These are phyloP conservation scores for Pterocles orientalis DNA, from an alignment of 2,113 vertebrate species.

Conservation along the genomic window DNA sequence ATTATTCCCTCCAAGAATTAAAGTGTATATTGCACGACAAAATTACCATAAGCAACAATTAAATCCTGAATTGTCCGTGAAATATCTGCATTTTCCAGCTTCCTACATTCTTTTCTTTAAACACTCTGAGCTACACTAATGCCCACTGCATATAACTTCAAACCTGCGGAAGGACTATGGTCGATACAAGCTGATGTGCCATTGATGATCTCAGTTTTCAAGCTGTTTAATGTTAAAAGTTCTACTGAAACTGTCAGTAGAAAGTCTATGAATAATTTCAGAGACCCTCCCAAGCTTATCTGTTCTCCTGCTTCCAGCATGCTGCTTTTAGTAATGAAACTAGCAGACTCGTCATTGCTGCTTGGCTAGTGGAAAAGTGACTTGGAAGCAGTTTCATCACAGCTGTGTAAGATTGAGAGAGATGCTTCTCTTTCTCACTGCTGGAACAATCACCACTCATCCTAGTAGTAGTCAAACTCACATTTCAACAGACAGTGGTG, in stretches of 20 bases:
- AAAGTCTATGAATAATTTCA: constrained; percentile 38
- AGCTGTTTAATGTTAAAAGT: constrained; percentile 47
- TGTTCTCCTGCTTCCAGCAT: neutral
- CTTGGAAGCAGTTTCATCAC: neutral
- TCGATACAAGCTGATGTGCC: constrained; percentile 1
- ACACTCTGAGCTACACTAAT: neutral
- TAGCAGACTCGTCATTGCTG: neutral
- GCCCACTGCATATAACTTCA: neutral
- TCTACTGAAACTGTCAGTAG: constrained; percentile 6
- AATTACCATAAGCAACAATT: constrained; percentile 3
- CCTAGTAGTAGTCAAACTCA: rapidly evolving
- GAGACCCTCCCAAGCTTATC: constrained; percentile 22
- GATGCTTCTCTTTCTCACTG: neutral
- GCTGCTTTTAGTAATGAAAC: neutral
- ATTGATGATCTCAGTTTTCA: constrained; percentile 36
- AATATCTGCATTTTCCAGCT: constrained; percentile 14
- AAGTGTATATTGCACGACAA: neutral
- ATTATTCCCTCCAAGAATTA: neutral
- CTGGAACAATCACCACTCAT: neutral
- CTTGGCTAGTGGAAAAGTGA: neutral
- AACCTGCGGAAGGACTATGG: constrained; percentile 22
- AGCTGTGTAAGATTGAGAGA: neutral
- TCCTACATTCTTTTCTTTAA: neutral
- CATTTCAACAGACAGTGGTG: neutral
- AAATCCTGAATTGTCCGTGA: neutral